Percentiles rank a stretch among this genome's conserved stretches.
These are phyloP conservation scores for Latrodectus geometricus DNA, from an alignment of 1,140 invertebrate genomes.

Conservation along the genomic window DNA sequence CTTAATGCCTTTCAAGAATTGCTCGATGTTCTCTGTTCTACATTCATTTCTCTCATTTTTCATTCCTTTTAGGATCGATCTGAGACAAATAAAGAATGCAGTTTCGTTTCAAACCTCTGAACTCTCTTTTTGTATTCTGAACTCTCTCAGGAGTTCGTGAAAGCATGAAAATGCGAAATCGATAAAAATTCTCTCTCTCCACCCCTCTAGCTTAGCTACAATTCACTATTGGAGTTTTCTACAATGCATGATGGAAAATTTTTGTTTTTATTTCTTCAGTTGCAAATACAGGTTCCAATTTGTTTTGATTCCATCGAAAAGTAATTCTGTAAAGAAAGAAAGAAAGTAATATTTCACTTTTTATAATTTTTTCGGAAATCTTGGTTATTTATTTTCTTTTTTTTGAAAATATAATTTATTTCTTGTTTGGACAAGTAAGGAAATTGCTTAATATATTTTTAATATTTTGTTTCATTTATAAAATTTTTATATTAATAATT, in stretches of 20 bases:
- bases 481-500: too few species aligned
- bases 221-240: not conserved
- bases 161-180: slow-evolving; percentile 58
- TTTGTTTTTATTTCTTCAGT: not conserved
- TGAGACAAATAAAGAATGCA: slow-evolving; percentile 6
- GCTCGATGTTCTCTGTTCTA: not conserved
- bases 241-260: not conserved
- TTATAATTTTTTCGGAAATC: too few species aligned
- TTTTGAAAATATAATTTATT: too few species aligned
- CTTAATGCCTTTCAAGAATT: not conserved
- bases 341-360: too few species aligned
- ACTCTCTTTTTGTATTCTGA: slow-evolving; percentile 29
- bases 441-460: too few species aligned
- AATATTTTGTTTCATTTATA: too few species aligned
- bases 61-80: not conserved
- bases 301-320: too few species aligned
- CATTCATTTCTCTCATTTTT: not conserved
- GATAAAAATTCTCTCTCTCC: slow-evolving; percentile 8
- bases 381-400: too few species aligned
- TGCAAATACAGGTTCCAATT: not conserved
- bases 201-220: too few species aligned
- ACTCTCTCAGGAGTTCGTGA: not conserved
- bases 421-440: too few species aligned
- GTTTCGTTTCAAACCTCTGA: slow-evolving; percentile 24
- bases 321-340: too few species aligned